phyloP scores from a whole-genome alignment of 1,140 invertebrate species.

The Ceratina calcarata region DNA sequence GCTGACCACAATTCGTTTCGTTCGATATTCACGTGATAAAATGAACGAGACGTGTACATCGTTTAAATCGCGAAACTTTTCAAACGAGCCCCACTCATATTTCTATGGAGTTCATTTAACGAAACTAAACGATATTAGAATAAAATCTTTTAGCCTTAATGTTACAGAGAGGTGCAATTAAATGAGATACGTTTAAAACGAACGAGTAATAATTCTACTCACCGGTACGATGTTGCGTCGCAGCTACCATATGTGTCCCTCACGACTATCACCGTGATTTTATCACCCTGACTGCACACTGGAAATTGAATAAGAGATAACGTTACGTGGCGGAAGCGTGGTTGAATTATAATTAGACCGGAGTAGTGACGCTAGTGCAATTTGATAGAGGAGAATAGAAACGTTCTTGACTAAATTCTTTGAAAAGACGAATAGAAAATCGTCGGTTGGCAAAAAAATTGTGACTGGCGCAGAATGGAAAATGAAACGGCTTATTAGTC shows the following conservation, averaged over 20 bases:
- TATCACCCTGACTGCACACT: not conserved
- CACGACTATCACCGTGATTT: conserved; percentile 27
- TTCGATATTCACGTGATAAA: no score
- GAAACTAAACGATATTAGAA: no score
- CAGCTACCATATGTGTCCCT: conserved; percentile 4
- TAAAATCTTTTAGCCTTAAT: no score
- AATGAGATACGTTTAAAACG: not conserved
- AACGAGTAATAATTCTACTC: conserved; percentile 9
- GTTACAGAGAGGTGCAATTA: not conserved
- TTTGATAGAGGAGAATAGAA: not conserved
- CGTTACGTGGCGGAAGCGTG: not conserved
- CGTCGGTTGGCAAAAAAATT: not conserved
- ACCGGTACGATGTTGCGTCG: conserved; percentile 6
- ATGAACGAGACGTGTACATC: no score
- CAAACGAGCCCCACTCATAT: not conserved
- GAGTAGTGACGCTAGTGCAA: not conserved
- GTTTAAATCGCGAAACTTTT: no score
- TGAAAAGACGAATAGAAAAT: not conserved
- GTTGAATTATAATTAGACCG: conserved; percentile 3
- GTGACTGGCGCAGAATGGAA: no score
- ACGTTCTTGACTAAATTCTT: not conserved
- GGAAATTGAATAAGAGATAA: conserved; percentile 32
- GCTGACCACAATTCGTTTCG: not conserved
- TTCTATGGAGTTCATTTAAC: no score
- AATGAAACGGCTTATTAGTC: conserved; percentile 12